phyloP scores from a whole-genome alignment of 2,113 vertebrate species.

The Antechinus flavipes region DNA sequence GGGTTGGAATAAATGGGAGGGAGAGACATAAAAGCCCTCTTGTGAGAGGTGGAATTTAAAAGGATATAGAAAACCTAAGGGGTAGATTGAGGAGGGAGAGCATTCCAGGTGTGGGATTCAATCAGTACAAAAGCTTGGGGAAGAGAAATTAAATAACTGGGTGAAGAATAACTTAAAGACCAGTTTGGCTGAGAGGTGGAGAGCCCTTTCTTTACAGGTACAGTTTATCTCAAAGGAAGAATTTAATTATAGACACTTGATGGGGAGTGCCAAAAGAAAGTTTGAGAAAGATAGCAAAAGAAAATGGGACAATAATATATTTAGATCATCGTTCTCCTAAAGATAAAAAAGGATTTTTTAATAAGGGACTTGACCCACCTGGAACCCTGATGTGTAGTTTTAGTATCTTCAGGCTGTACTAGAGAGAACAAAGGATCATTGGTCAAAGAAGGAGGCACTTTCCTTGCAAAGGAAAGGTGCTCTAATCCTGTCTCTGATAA shows the following conservation, averaged over 20 bases:
- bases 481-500: background rate
- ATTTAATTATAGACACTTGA: background rate
- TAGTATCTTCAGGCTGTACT: background rate
- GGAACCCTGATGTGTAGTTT: background rate
- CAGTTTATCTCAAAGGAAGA: background rate
- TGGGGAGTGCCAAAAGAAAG: background rate
- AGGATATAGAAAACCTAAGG: background rate
- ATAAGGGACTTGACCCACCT: background rate
- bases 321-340: background rate
- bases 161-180: background rate
- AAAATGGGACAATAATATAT: background rate
- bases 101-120: background rate
- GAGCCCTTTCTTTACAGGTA: background rate
- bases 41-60: background rate
- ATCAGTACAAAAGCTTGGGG: background rate
- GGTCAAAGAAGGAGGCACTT: background rate
- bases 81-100: background rate
- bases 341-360: background rate
- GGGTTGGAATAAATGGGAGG: background rate
- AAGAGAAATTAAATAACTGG: background rate
- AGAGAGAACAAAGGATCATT: background rate
- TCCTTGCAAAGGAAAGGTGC: background rate
- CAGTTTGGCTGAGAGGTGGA: background rate
- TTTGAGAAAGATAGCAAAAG: background rate
- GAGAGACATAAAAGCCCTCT: background rate